Conservation (phyloP, 2,888 invertebrate species). For the Conomelus anceps region DNA sequence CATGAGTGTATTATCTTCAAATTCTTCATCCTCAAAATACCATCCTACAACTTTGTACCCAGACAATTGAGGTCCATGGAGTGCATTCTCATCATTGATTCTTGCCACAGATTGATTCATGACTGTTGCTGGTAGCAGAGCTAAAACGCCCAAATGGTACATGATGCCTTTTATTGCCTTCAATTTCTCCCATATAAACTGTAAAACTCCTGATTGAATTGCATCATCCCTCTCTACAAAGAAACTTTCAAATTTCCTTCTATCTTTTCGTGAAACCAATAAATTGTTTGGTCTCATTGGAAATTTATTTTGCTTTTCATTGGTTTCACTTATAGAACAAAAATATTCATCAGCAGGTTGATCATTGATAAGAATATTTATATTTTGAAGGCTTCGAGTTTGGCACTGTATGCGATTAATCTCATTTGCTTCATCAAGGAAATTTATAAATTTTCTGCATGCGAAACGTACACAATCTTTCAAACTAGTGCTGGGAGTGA, state of each 20-base stretch:
- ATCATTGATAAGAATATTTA: slow-evolving; percentile 20
- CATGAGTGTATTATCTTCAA: slow-evolving; percentile 41
- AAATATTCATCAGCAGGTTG: slow-evolving; percentile 15
- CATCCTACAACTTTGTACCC: slow-evolving; percentile 46
- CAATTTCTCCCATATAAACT: not conserved
- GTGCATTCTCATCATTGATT: slow-evolving; percentile 35
- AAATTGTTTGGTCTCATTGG: not conserved
- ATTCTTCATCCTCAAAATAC: slow-evolving; percentile 34
- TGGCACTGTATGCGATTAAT: slow-evolving; percentile 14
- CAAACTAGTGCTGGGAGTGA: not conserved
- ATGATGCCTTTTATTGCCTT: not conserved
- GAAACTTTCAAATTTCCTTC: slow-evolving; percentile 9
- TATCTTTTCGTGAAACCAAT: not conserved
- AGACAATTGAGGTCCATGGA: slow-evolving; percentile 45
- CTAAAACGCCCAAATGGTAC: slow-evolving; percentile 11
- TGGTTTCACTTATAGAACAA: not conserved
- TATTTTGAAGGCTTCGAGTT: slow-evolving; percentile 12
- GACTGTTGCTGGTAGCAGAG: slow-evolving; percentile 19
- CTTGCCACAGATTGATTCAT: slow-evolving; percentile 20
- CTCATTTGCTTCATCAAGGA: slow-evolving; percentile 20
- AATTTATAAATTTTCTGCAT: slow-evolving; percentile 17
- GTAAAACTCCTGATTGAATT: not conserved
- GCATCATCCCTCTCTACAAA: not conserved
- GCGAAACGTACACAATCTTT: slow-evolving; percentile 14
- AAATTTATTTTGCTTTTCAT: not conserved